A percentile compares a stretch with the other conserved stretches of the same genome.
These are phyloP conservation scores for Thripadectes ignobilis DNA, from an alignment of 2,797 vertebrate species.

Conservation along the genomic window DNA sequence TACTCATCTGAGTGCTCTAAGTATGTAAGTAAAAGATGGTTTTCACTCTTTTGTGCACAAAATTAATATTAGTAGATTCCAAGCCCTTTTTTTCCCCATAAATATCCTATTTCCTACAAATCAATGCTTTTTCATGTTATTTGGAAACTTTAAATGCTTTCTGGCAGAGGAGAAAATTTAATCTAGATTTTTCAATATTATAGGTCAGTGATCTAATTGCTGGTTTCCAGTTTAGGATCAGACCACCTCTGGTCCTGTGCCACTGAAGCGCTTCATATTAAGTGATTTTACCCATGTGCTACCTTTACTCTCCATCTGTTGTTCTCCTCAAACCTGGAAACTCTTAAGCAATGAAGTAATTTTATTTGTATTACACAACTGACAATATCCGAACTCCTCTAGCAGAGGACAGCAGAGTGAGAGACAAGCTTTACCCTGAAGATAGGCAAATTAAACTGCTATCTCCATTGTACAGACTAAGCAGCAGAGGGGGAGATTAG, in stretches of 20 bases:
- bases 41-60: neutral
- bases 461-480: conserved; percentile 11
- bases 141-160: neutral
- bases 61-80: neutral
- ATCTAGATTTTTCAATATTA: neutral
- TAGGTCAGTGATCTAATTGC: neutral
- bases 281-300: neutral
- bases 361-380: neutral
- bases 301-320: neutral
- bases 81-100: neutral
- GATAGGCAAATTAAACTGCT: neutral
- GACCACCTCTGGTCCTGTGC: neutral
- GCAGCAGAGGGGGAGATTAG: neutral
- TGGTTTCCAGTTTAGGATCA: neutral
- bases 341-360: neutral
- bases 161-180: neutral
- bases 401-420: neutral
- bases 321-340: neutral
- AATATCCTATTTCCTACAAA: neutral
- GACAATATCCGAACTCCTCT: neutral
- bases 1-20: neutral
- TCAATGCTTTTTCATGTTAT: neutral
- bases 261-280: neutral
- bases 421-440: neutral
- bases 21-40: neutral